Base-by-base conservation (phyloP, 2,113 vertebrate species). In the Motacilla alba region DNA sequence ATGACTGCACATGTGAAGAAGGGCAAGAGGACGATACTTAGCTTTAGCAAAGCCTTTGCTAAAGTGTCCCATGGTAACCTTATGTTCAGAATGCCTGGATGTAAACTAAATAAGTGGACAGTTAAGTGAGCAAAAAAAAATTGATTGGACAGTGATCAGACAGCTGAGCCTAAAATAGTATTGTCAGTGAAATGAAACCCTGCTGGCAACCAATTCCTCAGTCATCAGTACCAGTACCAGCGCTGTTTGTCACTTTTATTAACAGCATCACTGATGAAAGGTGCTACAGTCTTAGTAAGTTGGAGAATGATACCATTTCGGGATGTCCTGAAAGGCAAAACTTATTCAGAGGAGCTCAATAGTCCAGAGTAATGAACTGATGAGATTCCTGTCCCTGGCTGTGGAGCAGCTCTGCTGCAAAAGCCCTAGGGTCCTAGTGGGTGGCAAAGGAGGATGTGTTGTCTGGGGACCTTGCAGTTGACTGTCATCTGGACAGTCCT, bases 1-100 rank as follows among this genome's bases (percentile, higher is more conserved):
- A 67, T 46, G 47, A n/a, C 39, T 79, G 39, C 22, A 21, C 30
- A 3, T 79, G 21, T 52, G 41, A 83, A 72, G 35, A 70, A 78
- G 15, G 5, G n/a, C 78, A 26, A 67, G n/a, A 70, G n/a, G 16
- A 49, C 0, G 0, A 4, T 76, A 14, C 33, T 77, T 56, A 66
- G 41, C 24, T 66, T 91, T 50, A 83, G 27, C 6, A 50, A 85
- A 75, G 26, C 43, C 62, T 72, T 90, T 86, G 49, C 15, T 47
- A 23, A n/a, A 55, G 15, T 80, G 26, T 50, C 14, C 15, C 12
- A 1, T 59, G 27, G 10, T 83, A 55, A 59, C 27, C 15, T 93
- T 56, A 64, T 24, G 9, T 76, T 89, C 44, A 41, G 20, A 88
- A 43, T 26, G 7, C 15, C 74, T 63, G 23, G 13, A 11, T 83